These are phyloP conservation scores for Caenorhabditis brenneri DNA, from an alignment of 1,140 invertebrate species.

Conservation along the genomic window DNA sequence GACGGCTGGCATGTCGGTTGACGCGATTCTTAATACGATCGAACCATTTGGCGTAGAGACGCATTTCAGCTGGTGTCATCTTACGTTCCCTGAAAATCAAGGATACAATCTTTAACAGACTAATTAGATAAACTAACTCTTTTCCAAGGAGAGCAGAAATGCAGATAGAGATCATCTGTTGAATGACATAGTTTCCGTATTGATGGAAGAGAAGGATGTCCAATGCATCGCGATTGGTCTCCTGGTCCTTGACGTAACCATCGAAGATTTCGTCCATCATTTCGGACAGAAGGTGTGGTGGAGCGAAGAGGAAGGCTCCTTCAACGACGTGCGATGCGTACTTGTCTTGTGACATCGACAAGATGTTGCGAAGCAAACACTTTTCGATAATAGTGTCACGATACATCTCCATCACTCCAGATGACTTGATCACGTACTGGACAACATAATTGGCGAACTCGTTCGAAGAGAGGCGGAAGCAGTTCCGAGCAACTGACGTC, in stretches of 20 bases:
- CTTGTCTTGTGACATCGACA: constrained; percentile 63
- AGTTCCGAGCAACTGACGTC: constrained; percentile 32
- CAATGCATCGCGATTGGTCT: constrained; percentile 45
- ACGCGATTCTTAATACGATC: constrained; percentile 12
- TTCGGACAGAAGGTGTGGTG: constrained; percentile 46
- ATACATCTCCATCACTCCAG: constrained; percentile 42
- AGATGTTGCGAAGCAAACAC: constrained; percentile 58
- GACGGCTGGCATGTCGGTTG: background rate
- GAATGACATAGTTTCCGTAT: constrained; percentile 64
- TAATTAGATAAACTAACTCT: background rate
- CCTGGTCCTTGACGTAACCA: constrained; percentile 57
- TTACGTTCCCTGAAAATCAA: background rate
- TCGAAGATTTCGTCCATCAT: constrained; percentile 64
- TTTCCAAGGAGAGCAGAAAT: constrained; percentile 11
- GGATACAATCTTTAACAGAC: background rate
- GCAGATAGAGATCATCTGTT: constrained; percentile 57
- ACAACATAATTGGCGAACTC: constrained; percentile 59
- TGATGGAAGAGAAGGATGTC: constrained; percentile 64
- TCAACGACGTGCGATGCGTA: constrained; percentile 67
- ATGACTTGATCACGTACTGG: constrained; percentile 52
- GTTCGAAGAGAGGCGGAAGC: constrained; percentile 48
- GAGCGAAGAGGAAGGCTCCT: constrained; percentile 57
- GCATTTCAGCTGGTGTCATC: background rate
- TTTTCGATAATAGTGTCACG: constrained; percentile 56
- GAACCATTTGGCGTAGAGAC: constrained; percentile 10